Conservation (phyloP, 2,888 invertebrate genomes). For the Dryadula phaetusa region DNA sequence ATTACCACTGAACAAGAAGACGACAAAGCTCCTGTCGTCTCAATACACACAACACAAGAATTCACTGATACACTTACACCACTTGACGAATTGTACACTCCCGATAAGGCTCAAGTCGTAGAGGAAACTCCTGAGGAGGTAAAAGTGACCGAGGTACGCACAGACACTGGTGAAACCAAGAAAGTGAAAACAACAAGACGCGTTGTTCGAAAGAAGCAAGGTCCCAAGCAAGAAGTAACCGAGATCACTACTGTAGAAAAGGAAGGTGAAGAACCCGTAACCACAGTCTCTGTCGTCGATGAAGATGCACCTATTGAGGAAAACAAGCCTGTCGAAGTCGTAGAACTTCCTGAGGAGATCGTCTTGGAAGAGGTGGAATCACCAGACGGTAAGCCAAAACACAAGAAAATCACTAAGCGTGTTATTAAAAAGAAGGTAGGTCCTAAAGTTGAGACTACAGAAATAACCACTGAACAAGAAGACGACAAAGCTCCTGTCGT, state of each 20-base stretch:
- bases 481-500: constrained; percentile 45
- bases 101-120: too few species aligned
- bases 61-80: too few species aligned
- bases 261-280: background rate
- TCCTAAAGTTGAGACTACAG: constrained; percentile 55
- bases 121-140: too few species aligned
- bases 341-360: constrained; percentile 44
- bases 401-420: constrained; percentile 43
- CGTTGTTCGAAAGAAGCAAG: too few species aligned
- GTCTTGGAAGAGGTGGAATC: background rate
- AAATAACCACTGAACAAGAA: constrained; percentile 30
- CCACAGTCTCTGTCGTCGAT: too few species aligned
- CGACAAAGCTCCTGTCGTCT: constrained; percentile 14
- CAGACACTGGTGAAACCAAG: too few species aligned
- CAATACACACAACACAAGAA: constrained; percentile 30
- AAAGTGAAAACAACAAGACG: too few species aligned
- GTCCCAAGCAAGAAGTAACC: too few species aligned
- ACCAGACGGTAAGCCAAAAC: constrained; percentile 54
- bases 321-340: too few species aligned
- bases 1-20: constrained; percentile 17
- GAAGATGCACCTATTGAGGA: too few species aligned
- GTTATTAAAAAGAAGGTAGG: constrained; percentile 51
- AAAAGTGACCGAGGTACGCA: too few species aligned
- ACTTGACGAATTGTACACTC: too few species aligned
- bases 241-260: background rate